These are phyloP conservation scores for Brachyhypopomus occidentalis DNA, from an alignment of 2,113 vertebrate genomes.

Conservation along the genomic window DNA sequence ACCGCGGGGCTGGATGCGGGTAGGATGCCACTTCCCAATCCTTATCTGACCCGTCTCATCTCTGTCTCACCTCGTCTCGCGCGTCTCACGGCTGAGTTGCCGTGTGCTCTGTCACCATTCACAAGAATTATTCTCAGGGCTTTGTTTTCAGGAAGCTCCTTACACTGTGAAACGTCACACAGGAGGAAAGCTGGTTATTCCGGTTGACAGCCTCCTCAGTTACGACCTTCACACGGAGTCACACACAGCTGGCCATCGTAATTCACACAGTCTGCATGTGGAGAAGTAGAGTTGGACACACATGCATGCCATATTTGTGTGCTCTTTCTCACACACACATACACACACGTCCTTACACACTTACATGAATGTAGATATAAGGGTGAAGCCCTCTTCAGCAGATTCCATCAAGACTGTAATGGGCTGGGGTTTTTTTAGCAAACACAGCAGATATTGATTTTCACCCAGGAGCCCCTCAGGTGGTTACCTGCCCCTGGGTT, in stretches of 20 bases:
- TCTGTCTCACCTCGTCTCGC: too few relatives aligned
- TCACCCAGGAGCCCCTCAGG: slow-evolving; percentile 4
- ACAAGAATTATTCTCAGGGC: neutral
- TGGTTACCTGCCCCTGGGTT: slow-evolving; percentile 20
- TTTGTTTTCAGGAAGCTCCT: neutral
- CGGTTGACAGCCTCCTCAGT: neutral
- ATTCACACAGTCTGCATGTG: neutral
- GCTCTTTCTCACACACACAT: neutral
- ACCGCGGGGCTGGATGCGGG: too few relatives aligned
- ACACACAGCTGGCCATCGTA: neutral
- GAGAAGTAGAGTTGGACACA: neutral
- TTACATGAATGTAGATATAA: neutral
- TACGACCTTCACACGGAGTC: neutral
- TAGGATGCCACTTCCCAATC: too few relatives aligned
- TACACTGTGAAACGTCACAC: neutral
- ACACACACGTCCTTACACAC: too few relatives aligned
- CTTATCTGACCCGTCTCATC: too few relatives aligned
- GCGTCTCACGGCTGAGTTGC: too few relatives aligned
- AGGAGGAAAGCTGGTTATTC: neutral
- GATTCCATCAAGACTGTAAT: neutral
- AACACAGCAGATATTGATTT: slow-evolving; percentile 30
- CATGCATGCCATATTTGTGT: neutral
- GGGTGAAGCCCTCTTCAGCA: neutral
- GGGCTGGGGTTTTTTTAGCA: slow-evolving; percentile 28
- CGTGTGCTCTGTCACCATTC: neutral